Percentiles rank a stretch among this genome's conserved stretches.
phyloP scores from a whole-genome alignment of 1,140 invertebrate genomes.

The Galendromus occidentalis region DNA sequence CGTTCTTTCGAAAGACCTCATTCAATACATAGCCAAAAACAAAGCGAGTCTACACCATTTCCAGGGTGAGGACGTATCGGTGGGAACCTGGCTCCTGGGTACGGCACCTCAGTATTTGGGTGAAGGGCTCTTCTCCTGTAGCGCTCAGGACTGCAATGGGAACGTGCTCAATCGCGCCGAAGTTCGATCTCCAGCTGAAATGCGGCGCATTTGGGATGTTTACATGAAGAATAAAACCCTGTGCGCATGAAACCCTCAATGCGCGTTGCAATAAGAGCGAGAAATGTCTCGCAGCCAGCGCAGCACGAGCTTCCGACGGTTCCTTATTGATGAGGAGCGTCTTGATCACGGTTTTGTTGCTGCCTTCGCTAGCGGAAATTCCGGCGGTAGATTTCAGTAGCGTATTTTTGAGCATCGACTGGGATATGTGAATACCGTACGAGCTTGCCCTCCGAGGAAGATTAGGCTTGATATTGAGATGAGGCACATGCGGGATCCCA shows the following conservation, averaged over 20 bases:
- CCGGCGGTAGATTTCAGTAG: too few species aligned
- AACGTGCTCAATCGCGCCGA: constrained; percentile 1
- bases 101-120: background rate
- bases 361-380: too few species aligned
- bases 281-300: too few species aligned
- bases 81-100: background rate
- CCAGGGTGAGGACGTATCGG: background rate
- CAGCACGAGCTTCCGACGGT: too few species aligned
- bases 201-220: background rate
- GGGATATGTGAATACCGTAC: too few species aligned
- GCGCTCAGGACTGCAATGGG: background rate
- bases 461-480: too few species aligned
- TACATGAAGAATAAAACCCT: constrained; percentile 7
- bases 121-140: background rate
- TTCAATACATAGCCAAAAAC: constrained; percentile 2
- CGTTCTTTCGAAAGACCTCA: constrained; percentile 1
- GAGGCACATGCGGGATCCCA: too few species aligned
- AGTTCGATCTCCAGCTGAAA: background rate
- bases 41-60: background rate
- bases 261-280: too few species aligned
- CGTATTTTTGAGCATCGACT: too few species aligned
- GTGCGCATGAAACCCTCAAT: background rate
- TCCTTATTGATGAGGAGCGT: too few species aligned
- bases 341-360: too few species aligned
- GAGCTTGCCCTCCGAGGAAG: too few species aligned